These are phyloP conservation scores for Heteropelma amictum DNA, from an alignment of 2,888 invertebrate species.

Conservation along the genomic window DNA sequence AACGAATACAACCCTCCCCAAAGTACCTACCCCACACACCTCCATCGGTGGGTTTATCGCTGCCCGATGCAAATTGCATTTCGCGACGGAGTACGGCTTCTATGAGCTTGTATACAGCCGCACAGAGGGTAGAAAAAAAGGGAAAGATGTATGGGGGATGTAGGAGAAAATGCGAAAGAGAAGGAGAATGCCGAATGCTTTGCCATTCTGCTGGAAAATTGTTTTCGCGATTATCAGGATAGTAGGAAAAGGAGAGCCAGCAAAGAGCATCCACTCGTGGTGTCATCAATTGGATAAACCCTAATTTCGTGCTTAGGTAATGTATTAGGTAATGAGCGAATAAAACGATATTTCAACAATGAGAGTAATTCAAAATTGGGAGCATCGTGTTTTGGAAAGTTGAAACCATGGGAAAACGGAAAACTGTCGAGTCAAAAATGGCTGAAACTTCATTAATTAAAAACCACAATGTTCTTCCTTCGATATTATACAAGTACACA, in stretches of 20 bases:
- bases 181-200: neutral
- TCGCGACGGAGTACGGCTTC: constrained; percentile 38
- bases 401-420: too few species aligned
- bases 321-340: too few species aligned
- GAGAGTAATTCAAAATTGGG: too few species aligned
- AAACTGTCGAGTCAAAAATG: too few species aligned
- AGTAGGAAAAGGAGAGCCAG: constrained; percentile 46
- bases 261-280: constrained; percentile 39
- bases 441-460: too few species aligned
- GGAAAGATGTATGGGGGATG: neutral
- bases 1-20: constrained; percentile 7
- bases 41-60: constrained; percentile 43
- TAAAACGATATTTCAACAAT: too few species aligned
- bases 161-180: neutral
- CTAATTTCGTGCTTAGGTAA: too few species aligned
- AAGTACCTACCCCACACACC: neutral
- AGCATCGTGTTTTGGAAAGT: too few species aligned
- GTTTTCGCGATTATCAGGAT: constrained; percentile 61
- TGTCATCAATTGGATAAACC: too few species aligned
- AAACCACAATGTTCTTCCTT: too few species aligned
- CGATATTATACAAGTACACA: too few species aligned
- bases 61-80: constrained; percentile 53
- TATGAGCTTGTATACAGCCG: constrained; percentile 14
- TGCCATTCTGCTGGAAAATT: constrained; percentile 56
- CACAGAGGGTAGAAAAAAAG: constrained; percentile 11